Conservation (phyloP, 2,888 invertebrate species). For the Nephrotoma appendiculata region DNA sequence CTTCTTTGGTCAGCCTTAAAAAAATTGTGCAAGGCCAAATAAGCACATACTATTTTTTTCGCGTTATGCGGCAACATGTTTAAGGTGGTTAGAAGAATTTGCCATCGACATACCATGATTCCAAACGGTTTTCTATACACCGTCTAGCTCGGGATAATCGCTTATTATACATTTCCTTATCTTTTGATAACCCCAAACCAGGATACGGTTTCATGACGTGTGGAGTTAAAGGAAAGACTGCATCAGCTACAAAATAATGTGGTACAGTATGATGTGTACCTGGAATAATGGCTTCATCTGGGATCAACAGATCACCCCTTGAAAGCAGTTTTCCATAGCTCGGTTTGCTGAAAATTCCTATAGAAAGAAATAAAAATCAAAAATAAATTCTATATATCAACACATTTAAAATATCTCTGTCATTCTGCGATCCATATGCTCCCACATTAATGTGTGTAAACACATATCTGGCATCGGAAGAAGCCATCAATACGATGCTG, state of each 20-base stretch:
- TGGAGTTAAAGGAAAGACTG: no score
- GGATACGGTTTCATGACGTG: no score
- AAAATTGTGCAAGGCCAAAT: no score
- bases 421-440: background rate
- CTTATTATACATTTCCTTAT: no score
- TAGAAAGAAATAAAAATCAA: background rate
- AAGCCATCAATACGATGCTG: background rate
- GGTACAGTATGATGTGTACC: background rate
- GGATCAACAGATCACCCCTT: background rate
- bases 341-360: background rate
- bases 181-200: no score
- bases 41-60: no score
- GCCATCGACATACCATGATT: no score
- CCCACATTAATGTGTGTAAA: background rate
- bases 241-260: background rate
- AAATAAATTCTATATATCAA: background rate
- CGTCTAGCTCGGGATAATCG: no score
- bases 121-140: no score
- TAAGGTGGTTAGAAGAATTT: no score
- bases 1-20: no score
- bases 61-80: background rate
- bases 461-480: background rate
- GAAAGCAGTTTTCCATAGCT: background rate
- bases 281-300: background rate
- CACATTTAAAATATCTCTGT: background rate